phyloP scores from a whole-genome alignment of 2,797 vertebrate genomes.

The Odontamblyopus rebecca region DNA sequence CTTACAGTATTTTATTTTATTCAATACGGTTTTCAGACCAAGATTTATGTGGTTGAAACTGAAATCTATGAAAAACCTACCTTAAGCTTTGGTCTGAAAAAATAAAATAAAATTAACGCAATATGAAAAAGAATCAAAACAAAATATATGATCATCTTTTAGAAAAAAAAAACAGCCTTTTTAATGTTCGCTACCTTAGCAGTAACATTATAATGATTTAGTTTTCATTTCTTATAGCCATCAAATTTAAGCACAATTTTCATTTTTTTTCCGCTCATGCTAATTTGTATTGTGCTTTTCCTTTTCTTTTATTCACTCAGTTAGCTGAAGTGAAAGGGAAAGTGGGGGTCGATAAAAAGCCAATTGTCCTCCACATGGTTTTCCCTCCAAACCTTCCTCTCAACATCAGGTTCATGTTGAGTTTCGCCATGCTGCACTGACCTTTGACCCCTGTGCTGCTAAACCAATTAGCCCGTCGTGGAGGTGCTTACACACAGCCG shows the following conservation, averaged over 20 bases:
- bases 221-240: background rate
- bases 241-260: background rate
- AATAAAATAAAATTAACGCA: no score
- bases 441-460: conserved; percentile 79
- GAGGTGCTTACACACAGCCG: conserved; percentile 73
- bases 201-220: background rate
- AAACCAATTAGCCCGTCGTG: conserved; percentile 82
- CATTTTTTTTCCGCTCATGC: background rate
- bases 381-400: conserved; percentile 64
- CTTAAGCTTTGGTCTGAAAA: no score
- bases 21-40: no score
- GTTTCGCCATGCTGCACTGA: conserved; percentile 75
- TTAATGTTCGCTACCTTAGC: background rate
- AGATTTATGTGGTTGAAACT: no score
- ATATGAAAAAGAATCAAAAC: no score
- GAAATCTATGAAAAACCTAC: no score
- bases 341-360: conserved; percentile 36
- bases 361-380: conserved; percentile 72
- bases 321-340: conserved; percentile 55
- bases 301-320: conserved; percentile 49
- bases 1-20: no score
- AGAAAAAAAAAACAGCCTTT: background rate
- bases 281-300: background rate
- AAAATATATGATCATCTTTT: no score
- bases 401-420: conserved; percentile 84